Percentiles rank a stretch among this genome's conserved stretches.
Evolutionary conservation across 1,140 invertebrate species (phyloP).

Genomic region (Ptiloglossa arizonensis): DNA sequence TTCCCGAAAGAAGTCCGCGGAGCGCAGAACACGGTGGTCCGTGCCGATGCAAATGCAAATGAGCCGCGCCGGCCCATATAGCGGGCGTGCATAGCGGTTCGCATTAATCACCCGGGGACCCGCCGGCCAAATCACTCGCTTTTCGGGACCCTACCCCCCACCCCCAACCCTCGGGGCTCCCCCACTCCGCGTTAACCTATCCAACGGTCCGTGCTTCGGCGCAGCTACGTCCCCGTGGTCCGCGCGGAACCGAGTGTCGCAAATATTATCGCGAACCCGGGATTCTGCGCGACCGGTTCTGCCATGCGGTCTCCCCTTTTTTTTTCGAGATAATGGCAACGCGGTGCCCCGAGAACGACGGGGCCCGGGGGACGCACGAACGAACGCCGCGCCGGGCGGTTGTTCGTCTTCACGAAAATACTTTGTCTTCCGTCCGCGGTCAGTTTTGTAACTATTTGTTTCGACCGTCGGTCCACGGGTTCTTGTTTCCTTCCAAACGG

Average conservation of each 20-base stretch:
- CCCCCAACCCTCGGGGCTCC: no score
- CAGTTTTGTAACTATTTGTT: constrained; percentile 52
- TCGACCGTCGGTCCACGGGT: constrained; percentile 20
- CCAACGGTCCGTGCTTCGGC: constrained; percentile 5
- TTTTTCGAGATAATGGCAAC: constrained; percentile 51
- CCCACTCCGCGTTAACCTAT: constrained; percentile 6
- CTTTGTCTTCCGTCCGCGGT: constrained; percentile 37
- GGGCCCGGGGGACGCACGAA: no score
- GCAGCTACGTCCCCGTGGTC: not conserved
- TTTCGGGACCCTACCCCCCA: constrained; percentile 26
- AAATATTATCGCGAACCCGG: constrained; percentile 54
- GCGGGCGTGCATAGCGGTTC: constrained; percentile 63
- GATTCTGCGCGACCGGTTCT: constrained; percentile 51
- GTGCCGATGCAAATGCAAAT: constrained; percentile 66
- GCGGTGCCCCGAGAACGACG: constrained; percentile 32
- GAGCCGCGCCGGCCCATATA: constrained; percentile 64
- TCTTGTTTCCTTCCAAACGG: not conserved
- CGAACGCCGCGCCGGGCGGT: not conserved
- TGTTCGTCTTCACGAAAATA: constrained; percentile 31
- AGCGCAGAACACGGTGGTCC: constrained; percentile 64
- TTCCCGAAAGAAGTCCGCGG: constrained; percentile 55
- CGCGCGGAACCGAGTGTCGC: constrained; percentile 27
- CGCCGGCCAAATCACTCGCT: constrained; percentile 52
- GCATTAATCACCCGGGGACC: constrained; percentile 58
- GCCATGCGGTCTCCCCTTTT: constrained; percentile 5